Percentiles rank a stretch among this genome's conserved stretches.
These are phyloP conservation scores for Melierax canorus DNA, from an alignment of 2,113 vertebrate species.

Conservation along the genomic window DNA sequence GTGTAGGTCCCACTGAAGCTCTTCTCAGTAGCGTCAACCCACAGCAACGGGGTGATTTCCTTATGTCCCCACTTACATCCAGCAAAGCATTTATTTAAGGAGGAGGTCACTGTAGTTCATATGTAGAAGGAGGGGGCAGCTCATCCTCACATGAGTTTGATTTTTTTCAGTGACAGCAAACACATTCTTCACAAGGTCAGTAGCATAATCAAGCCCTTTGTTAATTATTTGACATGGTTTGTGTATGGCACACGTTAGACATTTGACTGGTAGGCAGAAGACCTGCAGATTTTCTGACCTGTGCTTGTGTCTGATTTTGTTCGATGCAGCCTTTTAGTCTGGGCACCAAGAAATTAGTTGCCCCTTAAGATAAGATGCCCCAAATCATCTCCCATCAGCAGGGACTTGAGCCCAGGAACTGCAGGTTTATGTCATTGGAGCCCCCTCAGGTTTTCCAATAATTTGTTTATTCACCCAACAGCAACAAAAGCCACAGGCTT, in stretches of 20 bases:
- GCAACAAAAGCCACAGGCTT: not conserved
- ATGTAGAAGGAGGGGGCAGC: not conserved
- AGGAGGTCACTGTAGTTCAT: not conserved
- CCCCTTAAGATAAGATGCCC: not conserved
- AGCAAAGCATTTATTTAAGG: fast-evolving
- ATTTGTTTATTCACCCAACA: not conserved
- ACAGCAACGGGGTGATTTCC: not conserved
- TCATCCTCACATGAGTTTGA: not conserved
- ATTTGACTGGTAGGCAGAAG: not conserved
- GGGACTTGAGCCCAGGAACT: not conserved
- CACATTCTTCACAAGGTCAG: not conserved
- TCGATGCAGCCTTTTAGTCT: not conserved
- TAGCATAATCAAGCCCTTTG: not conserved
- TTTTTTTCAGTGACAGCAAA: not conserved
- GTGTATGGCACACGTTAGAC: not conserved
- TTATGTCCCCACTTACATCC: not conserved
- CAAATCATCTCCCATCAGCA: not conserved
- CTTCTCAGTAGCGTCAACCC: not conserved
- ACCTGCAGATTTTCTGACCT: not conserved
- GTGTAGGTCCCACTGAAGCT: not conserved
- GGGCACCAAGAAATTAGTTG: not conserved
- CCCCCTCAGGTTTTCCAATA: not conserved
- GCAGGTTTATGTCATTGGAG: not conserved
- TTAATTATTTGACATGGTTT: not conserved
- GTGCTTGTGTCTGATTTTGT: not conserved